A percentile compares a stretch with the other conserved stretches of the same genome.
These are phyloP conservation scores for Coregonus suidteri DNA, from an alignment of 2,797 vertebrate genomes.

Conservation along the genomic window DNA sequence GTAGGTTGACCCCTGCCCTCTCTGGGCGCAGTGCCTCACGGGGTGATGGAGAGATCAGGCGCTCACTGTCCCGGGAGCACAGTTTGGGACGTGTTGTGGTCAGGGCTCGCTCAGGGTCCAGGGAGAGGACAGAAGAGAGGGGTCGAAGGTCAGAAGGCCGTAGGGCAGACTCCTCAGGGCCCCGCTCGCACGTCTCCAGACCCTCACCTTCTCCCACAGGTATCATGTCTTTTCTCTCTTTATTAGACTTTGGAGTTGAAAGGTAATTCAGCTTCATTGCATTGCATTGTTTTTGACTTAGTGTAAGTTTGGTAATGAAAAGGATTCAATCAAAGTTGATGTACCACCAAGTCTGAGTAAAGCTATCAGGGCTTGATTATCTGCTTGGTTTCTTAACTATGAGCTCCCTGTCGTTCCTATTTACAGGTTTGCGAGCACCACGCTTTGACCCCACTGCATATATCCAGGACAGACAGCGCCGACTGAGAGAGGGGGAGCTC, in stretches of 20 bases:
- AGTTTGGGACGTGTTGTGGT: constrained; percentile 38
- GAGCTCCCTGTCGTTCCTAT: not conserved
- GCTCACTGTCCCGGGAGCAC: constrained; percentile 76
- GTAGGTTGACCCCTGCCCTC: constrained; percentile 67
- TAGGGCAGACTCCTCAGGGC: constrained; percentile 73
- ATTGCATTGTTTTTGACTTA: not conserved
- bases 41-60: constrained; percentile 67
- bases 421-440: constrained; percentile 69
- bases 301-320: not conserved
- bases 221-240: constrained; percentile 25
- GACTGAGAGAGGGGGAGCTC: constrained; percentile 80
- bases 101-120: constrained; percentile 80
- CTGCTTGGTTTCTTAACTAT: not conserved
- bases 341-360: not conserved
- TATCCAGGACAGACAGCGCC: constrained; percentile 82
- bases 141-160: constrained; percentile 65
- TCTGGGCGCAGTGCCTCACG: constrained; percentile 58
- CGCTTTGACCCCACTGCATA: constrained; percentile 92
- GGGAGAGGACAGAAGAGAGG: constrained; percentile 69
- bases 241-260: not conserved
- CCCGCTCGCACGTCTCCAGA: constrained; percentile 66
- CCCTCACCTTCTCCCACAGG: constrained; percentile 81
- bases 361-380: not conserved
- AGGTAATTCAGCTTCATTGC: not conserved
- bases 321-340: not conserved